Evolutionary conservation across 2,113 vertebrate species (phyloP), one percentile per base, ranked within the genome.

Genomic region (Amia ocellicauda): DNA sequence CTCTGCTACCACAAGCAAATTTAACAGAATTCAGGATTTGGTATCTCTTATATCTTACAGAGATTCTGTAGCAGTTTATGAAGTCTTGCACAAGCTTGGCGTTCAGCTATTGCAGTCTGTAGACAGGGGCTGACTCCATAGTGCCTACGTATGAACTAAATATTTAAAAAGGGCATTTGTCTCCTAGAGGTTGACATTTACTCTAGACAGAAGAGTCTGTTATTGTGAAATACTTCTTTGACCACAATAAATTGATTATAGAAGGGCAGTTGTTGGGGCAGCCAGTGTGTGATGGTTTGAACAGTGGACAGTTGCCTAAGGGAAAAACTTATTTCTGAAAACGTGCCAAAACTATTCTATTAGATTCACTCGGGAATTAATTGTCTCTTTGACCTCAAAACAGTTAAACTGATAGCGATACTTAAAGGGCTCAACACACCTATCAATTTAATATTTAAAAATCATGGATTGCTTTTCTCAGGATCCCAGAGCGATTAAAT

Each of bases 101-200:
- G n/a, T n/a, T n/a, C n/a, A n/a, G n/a, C n/a, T n/a, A n/a, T n/a
- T n/a, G n/a, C n/a, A n/a, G n/a, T n/a, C n/a, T n/a, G n/a, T n/a
- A n/a, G n/a, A n/a, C n/a, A n/a, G n/a, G n/a, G n/a, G n/a, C n/a
- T n/a, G n/a, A n/a, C n/a, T n/a, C n/a, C n/a, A n/a, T n/a, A n/a
- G 31, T 36, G 11, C 31, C 5, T 36, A 36, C 31, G 31, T 36
- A 36, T 10, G 11, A 1, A 36, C 31, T 36, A 36, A 36, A 3
- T 22, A 7, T 63, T 45, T 26, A 17, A 55, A 43, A 63, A 63
- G 51, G 23, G 36, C 22, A 20, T 24, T 42, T 63, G 40, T 55
- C 28, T 31, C 36, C 13, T 51, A 29, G 42, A 51, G 8, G 14
- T 20, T 41, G 29, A 43, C 51, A 28, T 42, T 54, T 17, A 17